Base-by-base conservation (phyloP, 2,113 vertebrate genomes). In the Coregonus clupeaformis region DNA sequence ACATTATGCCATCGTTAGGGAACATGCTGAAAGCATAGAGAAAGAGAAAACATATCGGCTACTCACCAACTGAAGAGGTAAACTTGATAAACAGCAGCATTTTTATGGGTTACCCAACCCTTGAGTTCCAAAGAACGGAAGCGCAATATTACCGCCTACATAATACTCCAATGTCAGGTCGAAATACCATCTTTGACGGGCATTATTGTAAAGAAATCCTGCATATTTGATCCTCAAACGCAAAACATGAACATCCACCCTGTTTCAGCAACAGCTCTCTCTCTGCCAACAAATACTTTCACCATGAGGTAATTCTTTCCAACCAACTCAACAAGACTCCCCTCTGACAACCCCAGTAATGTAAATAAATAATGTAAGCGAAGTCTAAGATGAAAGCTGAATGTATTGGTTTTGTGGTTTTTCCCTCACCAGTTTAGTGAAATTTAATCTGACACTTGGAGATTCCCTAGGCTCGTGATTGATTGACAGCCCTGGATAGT, bases 261-360 rank as follows among this genome's bases (percentile, higher is more conserved):
- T 84, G 78, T 82, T 85, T 82, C 57, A 78, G 76, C 64, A 30
- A 76, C 5, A 45, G 69, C 27, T 0, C 36, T 74, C 74, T 45
- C 67, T 49, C 67, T 72, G 87, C 88, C 88, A 90, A 80, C 74
- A 82, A 82, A 94, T 93, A 80, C 60, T 90, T 93, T 77, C 68
- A 86, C 75, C 72, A 81, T 94, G 92, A 94, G 81, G 90, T 92
- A 89, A 93, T 80, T 60, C 25, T 36, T 69, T 77, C 84, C 74
- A 78, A 65, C 74, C 9, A 42, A 42, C 9, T 42, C 9, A 42
- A 42, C 36, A 42, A 42, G 2, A 9, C 0, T 42, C 11, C 9
- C 0, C 2, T 42, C 9, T 42, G 36, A 42, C 36, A 42, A 42
- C 36, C 36, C 36, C 36, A 42, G 36, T 42, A 42, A 42, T 11